These are phyloP conservation scores for Therioaphis trifolii DNA, from an alignment of 2,888 invertebrate species.

Conservation along the genomic window DNA sequence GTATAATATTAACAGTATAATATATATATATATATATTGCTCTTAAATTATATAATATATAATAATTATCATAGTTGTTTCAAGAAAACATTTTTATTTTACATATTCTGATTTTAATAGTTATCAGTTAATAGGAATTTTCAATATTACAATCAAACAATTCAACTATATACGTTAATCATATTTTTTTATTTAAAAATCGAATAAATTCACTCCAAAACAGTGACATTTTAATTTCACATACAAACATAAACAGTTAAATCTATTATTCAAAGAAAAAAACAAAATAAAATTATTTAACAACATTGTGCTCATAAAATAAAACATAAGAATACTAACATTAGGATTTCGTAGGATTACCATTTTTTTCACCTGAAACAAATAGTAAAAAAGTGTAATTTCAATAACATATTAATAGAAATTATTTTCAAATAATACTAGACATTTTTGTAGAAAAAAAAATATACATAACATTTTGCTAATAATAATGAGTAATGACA, in stretches of 20 bases:
- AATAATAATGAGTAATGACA: too few relatives aligned
- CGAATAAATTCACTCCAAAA: constrained; percentile 9
- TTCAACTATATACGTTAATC: background rate
- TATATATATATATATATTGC: constrained; percentile 2
- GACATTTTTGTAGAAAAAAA: too few relatives aligned
- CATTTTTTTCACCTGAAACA: constrained; percentile 45
- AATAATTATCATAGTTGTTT: background rate
- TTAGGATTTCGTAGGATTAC: constrained; percentile 30
- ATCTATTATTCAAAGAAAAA: constrained; percentile 24
- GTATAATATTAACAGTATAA: too few relatives aligned
- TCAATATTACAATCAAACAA: background rate
- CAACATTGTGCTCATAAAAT: constrained; percentile 34
- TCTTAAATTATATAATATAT: background rate
- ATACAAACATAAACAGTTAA: constrained; percentile 36
- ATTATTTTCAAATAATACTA: too few relatives aligned
- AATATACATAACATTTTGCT: too few relatives aligned
- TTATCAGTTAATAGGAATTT: constrained; percentile 10
- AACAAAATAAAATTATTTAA: constrained; percentile 46
- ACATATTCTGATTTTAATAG: constrained; percentile 4
- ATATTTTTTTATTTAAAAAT: background rate
- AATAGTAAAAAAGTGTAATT: too few relatives aligned
- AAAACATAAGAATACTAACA: constrained; percentile 26
- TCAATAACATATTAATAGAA: too few relatives aligned
- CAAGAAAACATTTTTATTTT: constrained; percentile 3
- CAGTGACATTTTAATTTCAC: background rate